A percentile compares a stretch with the other conserved stretches of the same genome.
Conservation (phyloP, 2,797 vertebrate species). For the Octomys mimax region DNA sequence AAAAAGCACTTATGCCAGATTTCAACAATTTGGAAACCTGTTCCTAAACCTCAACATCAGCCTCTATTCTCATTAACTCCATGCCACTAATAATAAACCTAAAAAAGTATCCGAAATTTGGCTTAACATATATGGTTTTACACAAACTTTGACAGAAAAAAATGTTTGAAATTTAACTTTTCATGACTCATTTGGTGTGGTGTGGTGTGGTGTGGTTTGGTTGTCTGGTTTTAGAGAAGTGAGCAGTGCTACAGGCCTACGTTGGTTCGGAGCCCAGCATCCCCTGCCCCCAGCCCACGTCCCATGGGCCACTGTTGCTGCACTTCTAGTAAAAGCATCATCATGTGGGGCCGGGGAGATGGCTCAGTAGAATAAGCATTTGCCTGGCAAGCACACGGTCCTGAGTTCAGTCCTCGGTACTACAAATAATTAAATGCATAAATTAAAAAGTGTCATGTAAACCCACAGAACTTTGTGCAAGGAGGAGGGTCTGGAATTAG, state of each 20-base stretch:
- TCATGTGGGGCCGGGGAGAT: too few species aligned
- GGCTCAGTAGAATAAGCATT: too few species aligned
- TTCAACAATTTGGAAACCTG: neutral
- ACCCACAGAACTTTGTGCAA: neutral
- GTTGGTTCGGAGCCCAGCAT: neutral
- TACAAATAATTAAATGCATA: too few species aligned
- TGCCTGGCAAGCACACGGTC: too few species aligned
- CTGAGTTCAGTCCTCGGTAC: too few species aligned
- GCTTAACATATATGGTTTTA: neutral
- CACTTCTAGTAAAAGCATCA: too few species aligned
- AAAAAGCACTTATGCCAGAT: neutral
- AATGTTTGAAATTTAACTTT: neutral
- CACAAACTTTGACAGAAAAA: rapidly evolving
- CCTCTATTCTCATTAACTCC: neutral
- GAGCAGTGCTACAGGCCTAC: neutral
- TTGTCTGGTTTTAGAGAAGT: neutral
- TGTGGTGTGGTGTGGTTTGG: too few species aligned
- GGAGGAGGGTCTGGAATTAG: too few species aligned
- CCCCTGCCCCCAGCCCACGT: neutral
- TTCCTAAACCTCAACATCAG: too few species aligned
- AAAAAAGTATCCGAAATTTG: neutral
- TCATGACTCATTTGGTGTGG: too few species aligned
- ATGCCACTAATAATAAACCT: neutral
- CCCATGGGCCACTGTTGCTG: neutral
- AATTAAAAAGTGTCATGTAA: too few species aligned